phyloP scores from a whole-genome alignment of 2,888 invertebrate species.

The Peribatodes rhomboidaria region DNA sequence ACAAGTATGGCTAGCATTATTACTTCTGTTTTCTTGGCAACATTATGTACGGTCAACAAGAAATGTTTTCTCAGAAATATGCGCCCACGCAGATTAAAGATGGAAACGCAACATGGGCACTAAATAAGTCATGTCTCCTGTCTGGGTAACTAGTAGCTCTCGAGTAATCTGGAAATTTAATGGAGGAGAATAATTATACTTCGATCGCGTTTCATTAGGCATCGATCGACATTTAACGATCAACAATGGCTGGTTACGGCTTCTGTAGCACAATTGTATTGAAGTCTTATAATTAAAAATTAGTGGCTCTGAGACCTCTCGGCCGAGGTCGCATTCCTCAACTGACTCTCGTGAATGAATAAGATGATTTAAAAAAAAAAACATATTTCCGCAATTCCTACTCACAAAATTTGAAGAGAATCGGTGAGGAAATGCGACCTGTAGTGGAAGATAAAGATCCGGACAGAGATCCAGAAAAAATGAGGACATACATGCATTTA shows the following conservation, averaged over 20 bases:
- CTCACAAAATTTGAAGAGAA: too few species aligned
- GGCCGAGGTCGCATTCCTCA: too few species aligned
- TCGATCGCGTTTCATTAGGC: conserved; percentile 25
- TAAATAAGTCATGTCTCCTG: conserved; percentile 82
- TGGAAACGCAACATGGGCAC: conserved; percentile 83
- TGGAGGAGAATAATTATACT: conserved; percentile 59
- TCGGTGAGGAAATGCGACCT: too few species aligned
- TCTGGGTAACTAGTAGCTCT: conserved; percentile 73
- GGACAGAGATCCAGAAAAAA: too few species aligned
- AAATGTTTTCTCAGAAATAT: conserved; percentile 85
- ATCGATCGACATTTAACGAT: conserved; percentile 18
- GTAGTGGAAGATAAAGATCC: too few species aligned
- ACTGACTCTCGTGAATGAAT: too few species aligned
- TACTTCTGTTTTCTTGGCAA: conserved; percentile 84
- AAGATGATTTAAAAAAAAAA: too few species aligned
- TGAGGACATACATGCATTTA: too few species aligned
- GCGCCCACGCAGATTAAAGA: conserved; percentile 85
- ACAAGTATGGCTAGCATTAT: conserved; percentile 83
- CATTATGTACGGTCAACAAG: conserved; percentile 81
- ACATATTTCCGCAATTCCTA: too few species aligned
- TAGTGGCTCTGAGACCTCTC: too few species aligned
- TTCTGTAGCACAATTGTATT: not conserved
- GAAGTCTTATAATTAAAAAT: not conserved
- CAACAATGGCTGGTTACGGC: conserved; percentile 20
- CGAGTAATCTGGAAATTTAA: conserved; percentile 67